A percentile compares a stretch with the other conserved stretches of the same genome.
phyloP scores from a whole-genome alignment of 2,797 vertebrate genomes.

The Acridotheres tristis region DNA sequence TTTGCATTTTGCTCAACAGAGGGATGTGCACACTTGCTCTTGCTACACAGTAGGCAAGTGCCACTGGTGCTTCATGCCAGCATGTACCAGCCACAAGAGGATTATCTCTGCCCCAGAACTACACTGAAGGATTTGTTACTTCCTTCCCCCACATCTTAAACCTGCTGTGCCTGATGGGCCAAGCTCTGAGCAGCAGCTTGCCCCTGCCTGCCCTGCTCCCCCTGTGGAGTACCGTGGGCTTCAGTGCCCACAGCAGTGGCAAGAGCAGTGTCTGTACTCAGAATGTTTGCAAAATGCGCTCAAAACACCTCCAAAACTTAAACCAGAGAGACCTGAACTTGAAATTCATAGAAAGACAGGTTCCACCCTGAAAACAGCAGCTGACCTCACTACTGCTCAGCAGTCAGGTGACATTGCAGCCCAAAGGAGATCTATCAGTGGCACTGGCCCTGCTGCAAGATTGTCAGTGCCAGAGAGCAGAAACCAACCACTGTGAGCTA shows the following conservation, averaged over 20 bases:
- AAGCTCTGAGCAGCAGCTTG: background rate
- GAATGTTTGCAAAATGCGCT: background rate
- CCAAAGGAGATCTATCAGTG: background rate
- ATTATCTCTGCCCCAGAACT: background rate
- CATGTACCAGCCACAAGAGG: background rate
- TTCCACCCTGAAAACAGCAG: background rate
- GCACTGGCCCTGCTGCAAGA: background rate
- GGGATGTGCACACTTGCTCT: background rate
- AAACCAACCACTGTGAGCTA: conserved; percentile 8
- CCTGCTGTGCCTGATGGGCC: accelerated
- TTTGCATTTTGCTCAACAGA: background rate
- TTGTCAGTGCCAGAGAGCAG: conserved; percentile 5
- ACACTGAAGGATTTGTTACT: background rate
- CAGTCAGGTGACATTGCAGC: background rate
- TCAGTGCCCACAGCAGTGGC: background rate
- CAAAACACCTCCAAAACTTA: background rate
- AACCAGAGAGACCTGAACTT: background rate
- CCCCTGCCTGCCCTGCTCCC: background rate
- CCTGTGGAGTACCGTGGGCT: background rate
- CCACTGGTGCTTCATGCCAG: background rate
- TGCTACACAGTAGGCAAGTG: background rate
- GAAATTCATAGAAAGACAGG: background rate
- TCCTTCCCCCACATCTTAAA: background rate
- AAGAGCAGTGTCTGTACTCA: background rate
- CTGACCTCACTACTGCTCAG: background rate